Percentiles rank a stretch among this genome's conserved stretches.
These are phyloP conservation scores for Tinea pellionella DNA, from an alignment of 2,888 invertebrate species.

Conservation along the genomic window DNA sequence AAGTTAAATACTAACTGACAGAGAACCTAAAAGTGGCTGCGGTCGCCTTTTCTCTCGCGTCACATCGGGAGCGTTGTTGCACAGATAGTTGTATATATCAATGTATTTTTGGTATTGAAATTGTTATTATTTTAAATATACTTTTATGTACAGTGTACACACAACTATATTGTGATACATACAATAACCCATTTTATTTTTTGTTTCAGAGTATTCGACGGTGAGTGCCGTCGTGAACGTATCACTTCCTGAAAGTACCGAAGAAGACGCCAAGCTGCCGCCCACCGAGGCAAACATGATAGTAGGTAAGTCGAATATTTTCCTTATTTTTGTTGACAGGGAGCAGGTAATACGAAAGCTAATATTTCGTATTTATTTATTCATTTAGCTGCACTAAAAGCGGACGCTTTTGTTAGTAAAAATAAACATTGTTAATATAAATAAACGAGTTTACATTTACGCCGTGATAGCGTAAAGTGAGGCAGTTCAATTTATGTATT, in stretches of 20 bases:
- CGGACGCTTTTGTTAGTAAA: not conserved
- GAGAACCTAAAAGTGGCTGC: too few relatives aligned
- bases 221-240: conserved; percentile 34
- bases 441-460: too few relatives aligned
- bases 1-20: too few relatives aligned
- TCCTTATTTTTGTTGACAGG: conserved; percentile 5
- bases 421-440: not conserved
- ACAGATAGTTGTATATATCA: too few relatives aligned
- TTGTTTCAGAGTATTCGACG: conserved; percentile 44
- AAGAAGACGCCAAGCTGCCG: conserved; percentile 45
- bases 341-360: not conserved
- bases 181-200: not conserved
- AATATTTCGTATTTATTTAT: not conserved
- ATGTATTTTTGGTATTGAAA: too few relatives aligned
- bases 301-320: conserved; percentile 42
- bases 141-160: too few relatives aligned
- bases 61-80: too few relatives aligned
- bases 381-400: not conserved
- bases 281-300: conserved; percentile 58
- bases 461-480: too few relatives aligned
- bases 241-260: conserved; percentile 27
- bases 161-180: not conserved
- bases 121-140: too few relatives aligned
- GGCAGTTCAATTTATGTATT: too few relatives aligned
- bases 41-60: too few relatives aligned